Percentiles rank a stretch among this genome's conserved stretches.
Evolutionary conservation across 2,113 vertebrate genomes (phyloP).

Genomic region (Setophaga petechia): DNA sequence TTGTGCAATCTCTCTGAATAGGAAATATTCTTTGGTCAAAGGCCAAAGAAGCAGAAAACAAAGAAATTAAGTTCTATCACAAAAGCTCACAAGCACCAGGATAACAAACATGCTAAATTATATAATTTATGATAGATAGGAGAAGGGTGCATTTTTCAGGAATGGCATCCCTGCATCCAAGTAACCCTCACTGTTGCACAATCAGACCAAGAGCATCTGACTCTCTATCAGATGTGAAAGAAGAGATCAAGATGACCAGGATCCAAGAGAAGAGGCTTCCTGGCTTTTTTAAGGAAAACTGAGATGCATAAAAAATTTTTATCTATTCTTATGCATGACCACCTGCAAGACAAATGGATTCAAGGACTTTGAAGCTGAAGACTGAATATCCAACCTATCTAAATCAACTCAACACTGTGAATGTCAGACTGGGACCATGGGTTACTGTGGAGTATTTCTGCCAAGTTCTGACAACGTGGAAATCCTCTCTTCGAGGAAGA

Average conservation of each 20-base stretch:
- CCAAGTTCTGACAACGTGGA: not conserved
- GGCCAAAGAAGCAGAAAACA: not conserved
- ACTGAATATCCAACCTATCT: not conserved
- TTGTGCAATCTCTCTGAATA: not conserved
- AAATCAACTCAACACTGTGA: not conserved
- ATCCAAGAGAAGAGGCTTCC: not conserved
- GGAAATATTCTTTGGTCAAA: not conserved
- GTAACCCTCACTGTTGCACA: not conserved
- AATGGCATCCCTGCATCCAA: not conserved
- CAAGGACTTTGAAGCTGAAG: not conserved
- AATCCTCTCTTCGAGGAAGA: not conserved
- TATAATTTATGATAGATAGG: not conserved
- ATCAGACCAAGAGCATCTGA: not conserved
- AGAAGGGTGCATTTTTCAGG: not conserved
- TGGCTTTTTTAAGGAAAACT: not conserved
- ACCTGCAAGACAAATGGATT: not conserved
- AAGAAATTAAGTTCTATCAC: not conserved
- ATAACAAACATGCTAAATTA: not conserved
- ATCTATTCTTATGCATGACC: not conserved
- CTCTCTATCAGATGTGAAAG: not conserved
- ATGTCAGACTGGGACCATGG: not conserved
- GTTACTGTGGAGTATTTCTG: not conserved
- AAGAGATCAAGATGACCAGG: not conserved
- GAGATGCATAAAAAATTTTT: not conserved
- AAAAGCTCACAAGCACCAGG: not conserved